These are phyloP conservation scores for Larimichthys polyactis DNA, from an alignment of 2,113 vertebrate genomes.

Conservation along the genomic window DNA sequence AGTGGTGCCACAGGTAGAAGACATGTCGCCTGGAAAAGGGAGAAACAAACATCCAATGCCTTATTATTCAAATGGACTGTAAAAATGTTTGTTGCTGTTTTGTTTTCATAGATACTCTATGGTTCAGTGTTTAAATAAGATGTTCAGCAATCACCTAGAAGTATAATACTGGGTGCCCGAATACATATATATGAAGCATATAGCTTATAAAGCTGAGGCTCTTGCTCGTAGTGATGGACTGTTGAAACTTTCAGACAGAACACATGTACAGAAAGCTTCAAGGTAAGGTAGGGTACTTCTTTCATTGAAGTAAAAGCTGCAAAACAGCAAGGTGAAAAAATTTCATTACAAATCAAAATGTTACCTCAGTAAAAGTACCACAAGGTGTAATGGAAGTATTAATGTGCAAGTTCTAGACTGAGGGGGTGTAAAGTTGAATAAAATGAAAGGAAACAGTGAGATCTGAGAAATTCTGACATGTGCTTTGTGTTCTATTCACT, in stretches of 20 bases:
- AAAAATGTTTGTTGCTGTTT: background rate
- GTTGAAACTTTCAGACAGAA: too few relatives aligned
- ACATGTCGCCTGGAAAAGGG: slow-evolving; percentile 85
- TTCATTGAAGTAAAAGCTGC: background rate
- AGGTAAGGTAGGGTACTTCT: too few relatives aligned
- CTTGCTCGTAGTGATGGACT: too few relatives aligned
- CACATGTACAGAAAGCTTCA: too few relatives aligned
- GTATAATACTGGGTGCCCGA: background rate
- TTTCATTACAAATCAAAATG: too few relatives aligned
- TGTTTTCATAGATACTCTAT: background rate
- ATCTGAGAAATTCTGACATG: background rate
- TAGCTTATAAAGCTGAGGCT: too few relatives aligned
- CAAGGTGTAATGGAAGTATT: too few relatives aligned
- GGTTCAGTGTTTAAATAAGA: background rate
- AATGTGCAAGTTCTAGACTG: too few relatives aligned
- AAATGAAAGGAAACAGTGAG: too few relatives aligned
- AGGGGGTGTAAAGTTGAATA: too few relatives aligned
- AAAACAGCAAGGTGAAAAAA: background rate
- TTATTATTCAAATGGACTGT: background rate
- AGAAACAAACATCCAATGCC: background rate
- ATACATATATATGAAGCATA: too few relatives aligned
- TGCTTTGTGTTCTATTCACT: background rate
- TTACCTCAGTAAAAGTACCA: too few relatives aligned
- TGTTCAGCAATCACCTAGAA: background rate
- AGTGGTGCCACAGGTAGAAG: slow-evolving; percentile 91